Evolutionary conservation across 2,113 vertebrate species (phyloP).

Genomic region (Vimba vimba): DNA sequence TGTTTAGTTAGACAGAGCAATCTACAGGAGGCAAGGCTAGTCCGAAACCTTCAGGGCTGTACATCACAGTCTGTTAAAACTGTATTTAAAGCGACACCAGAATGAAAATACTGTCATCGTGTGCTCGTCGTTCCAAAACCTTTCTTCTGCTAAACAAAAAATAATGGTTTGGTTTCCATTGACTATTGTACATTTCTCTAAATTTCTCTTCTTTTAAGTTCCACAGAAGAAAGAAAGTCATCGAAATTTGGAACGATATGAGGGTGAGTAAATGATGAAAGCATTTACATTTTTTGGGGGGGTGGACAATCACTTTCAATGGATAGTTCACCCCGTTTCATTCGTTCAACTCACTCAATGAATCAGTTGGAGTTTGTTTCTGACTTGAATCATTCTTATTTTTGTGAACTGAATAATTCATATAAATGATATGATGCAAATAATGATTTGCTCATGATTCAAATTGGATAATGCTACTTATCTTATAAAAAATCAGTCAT

Average conservation of each 20-base stretch:
- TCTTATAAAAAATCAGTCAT: background rate
- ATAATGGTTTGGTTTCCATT: background rate
- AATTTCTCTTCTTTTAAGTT: background rate
- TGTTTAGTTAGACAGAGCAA: conserved; percentile 41
- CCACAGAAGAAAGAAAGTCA: background rate
- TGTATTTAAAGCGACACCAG: background rate
- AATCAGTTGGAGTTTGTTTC: background rate
- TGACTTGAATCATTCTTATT: background rate
- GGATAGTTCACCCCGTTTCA: too few species aligned
- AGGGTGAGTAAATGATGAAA: background rate
- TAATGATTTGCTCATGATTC: background rate
- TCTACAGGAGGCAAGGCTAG: conserved; percentile 5
- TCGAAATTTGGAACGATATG: background rate
- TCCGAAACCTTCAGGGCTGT: conserved; percentile 2
- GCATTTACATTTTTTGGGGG: too few species aligned
- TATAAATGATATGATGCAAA: background rate
- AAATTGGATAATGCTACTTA: background rate
- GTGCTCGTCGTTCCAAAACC: too few species aligned
- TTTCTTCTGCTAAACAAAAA: background rate
- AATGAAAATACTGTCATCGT: background rate
- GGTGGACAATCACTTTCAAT: too few species aligned
- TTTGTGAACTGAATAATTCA: background rate
- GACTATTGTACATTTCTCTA: background rate
- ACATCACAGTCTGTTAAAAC: background rate
- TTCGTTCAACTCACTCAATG: background rate